A percentile compares a stretch with the other conserved stretches of the same genome.
Conservation (phyloP, 2,113 vertebrate genomes). For the Oncorhynchus tshawytscha region DNA sequence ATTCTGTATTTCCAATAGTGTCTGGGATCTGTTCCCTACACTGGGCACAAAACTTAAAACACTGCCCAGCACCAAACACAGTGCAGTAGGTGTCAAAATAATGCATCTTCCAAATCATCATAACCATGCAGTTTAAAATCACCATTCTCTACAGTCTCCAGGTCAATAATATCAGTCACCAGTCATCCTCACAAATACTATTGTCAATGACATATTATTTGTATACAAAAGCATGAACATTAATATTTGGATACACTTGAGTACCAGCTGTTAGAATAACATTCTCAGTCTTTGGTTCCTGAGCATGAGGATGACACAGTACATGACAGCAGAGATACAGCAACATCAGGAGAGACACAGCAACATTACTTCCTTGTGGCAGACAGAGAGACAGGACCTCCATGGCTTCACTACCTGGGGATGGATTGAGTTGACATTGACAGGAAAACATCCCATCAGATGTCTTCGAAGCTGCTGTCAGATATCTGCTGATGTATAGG, state of each 20-base stretch:
- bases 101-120: conserved; percentile 48
- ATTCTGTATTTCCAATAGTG: background rate
- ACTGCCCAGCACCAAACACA: background rate
- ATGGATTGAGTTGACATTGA: conserved; percentile 23
- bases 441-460: background rate
- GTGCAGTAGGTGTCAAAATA: conserved; percentile 28
- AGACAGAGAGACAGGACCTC: conserved; percentile 25
- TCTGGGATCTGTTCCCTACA: background rate
- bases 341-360: conserved; percentile 39
- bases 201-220: background rate
- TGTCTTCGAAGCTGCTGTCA: background rate
- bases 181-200: background rate
- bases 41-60: background rate
- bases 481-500: background rate
- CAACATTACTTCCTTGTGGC: conserved; percentile 5
- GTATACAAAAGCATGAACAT: conserved; percentile 34
- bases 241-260: conserved; percentile 33
- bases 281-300: conserved; percentile 66
- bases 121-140: conserved; percentile 46
- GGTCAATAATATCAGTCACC: background rate
- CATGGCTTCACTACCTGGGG: conserved; percentile 15
- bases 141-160: background rate
- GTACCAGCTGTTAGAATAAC: conserved; percentile 30
- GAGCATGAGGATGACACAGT: conserved; percentile 50
- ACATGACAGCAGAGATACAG: too few relatives aligned